Evolutionary conservation across 2,797 vertebrate species (phyloP), one percentile per base, ranked within the genome.

Genomic region (Sebastes alutus): DNA sequence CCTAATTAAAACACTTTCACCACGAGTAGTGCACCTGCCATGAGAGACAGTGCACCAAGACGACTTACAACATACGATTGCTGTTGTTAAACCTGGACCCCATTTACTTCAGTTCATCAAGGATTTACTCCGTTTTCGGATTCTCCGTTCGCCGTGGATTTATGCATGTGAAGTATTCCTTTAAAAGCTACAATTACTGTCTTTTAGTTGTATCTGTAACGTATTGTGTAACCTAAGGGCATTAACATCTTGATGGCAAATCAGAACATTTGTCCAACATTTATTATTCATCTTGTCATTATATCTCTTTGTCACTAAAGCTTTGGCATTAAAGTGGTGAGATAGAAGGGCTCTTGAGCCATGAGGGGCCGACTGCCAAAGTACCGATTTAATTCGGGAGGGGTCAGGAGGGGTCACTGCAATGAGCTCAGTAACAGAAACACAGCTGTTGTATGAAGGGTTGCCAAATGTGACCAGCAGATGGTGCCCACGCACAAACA

Each of bases 401-500:
- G 42, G 78, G 78, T 81, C 55, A 60, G 30, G 38, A 65, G 63
- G 70, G 72, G 77, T 87, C 84, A 85, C 62, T 16, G 74, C 67
- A 72, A 68, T 76, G 82, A 88, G 84, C 75, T 85, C 80, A 82
- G 65, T 2, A 82, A 88, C 66, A 81, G 72, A 91, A 88, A 86
- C 88, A 93, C 88, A 91, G 90, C 90, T 92, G 92, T 82, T 75
- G 64, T 52, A 29, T 73, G 38, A 77, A 46, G 67, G 33, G 52
- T 38, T 86, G 84, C 87, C 79, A 87, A 79, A 79, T 78, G 29
- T 73, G 78, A 86, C 91, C 94, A 94, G 88, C 85, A 95, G 94
- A 87, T 92, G 94, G 94, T 54, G 81, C 89, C 80, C 63, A 63
- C 5, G 0, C 73, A 74, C 76, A 86, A 38, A 81, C 25, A 60